Evolutionary conservation across 2,888 invertebrate genomes (phyloP).

Genomic region (Caenorhabditis zanzibari): DNA sequence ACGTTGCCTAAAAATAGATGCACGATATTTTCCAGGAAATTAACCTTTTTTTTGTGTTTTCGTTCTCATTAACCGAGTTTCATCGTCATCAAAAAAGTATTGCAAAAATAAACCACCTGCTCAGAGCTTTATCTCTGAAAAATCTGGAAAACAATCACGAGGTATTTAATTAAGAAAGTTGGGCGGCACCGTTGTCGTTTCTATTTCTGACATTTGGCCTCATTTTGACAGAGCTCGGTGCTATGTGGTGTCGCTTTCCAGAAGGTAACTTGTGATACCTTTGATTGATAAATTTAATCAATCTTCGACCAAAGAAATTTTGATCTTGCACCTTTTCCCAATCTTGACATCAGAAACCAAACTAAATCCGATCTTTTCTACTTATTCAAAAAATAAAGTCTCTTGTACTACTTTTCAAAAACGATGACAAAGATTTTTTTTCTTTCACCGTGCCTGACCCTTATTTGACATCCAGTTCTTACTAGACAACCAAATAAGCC

Average conservation of each 20-base stretch:
- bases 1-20: too few relatives aligned
- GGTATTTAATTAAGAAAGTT: constrained; percentile 37
- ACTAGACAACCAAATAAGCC: constrained; percentile 47
- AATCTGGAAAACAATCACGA: constrained; percentile 43
- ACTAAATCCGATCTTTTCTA: constrained; percentile 30
- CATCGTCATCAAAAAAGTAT: constrained; percentile 10
- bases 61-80: background rate
- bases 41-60: background rate
- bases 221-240: background rate
- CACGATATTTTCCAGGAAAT: too few relatives aligned
- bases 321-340: background rate
- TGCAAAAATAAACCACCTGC: constrained; percentile 13
- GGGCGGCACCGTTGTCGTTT: background rate
- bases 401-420: constrained; percentile 15
- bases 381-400: constrained; percentile 1
- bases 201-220: background rate
- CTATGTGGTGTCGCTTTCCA: constrained; percentile 8
- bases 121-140: background rate
- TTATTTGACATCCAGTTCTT: constrained; percentile 17
- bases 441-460: constrained; percentile 5
- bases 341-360: constrained; percentile 34
- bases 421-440: constrained; percentile 39
- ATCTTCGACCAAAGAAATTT: constrained; percentile 3
- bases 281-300: constrained; percentile 34
- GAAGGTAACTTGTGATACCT: background rate